A percentile compares a stretch with the other conserved stretches of the same genome.
phyloP scores from a whole-genome alignment of 2,888 invertebrate species.

The Idaea straminata region DNA sequence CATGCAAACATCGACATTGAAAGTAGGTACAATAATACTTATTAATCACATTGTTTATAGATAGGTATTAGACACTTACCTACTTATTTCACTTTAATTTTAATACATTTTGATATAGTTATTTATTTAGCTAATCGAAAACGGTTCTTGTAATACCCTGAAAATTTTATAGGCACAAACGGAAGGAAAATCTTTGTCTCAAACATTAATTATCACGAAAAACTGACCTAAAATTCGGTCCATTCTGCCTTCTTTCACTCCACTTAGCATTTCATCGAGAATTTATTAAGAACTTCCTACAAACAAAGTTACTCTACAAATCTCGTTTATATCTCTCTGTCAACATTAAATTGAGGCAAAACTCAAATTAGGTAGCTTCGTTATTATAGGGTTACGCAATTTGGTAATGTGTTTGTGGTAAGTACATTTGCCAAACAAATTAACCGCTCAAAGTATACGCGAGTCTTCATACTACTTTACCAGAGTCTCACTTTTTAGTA shows the following conservation, averaged over 20 bases:
- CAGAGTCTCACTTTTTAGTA: slow-evolving; percentile 24
- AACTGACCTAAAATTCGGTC: slow-evolving; percentile 11
- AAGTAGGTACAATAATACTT: too few relatives aligned
- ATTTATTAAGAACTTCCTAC: slow-evolving; percentile 13
- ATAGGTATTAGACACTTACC: too few relatives aligned
- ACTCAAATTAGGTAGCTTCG: slow-evolving; percentile 28
- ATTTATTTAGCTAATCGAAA: background rate
- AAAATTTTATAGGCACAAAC: background rate
- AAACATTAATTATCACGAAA: slow-evolving; percentile 8
- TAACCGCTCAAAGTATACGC: slow-evolving; percentile 8
- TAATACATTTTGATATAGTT: too few relatives aligned
- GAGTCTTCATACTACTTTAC: slow-evolving; percentile 13
- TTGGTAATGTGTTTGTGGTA: slow-evolving; percentile 28
- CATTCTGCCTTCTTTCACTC: slow-evolving; percentile 8
- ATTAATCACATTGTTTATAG: too few relatives aligned
- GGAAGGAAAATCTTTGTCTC: background rate
- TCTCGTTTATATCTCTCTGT: slow-evolving; percentile 25
- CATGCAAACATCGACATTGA: too few relatives aligned
- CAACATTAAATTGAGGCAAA: slow-evolving; percentile 37
- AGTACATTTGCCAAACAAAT: slow-evolving; percentile 29
- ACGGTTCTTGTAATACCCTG: background rate
- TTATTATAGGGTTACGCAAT: slow-evolving; percentile 14
- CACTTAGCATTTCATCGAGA: slow-evolving; percentile 13
- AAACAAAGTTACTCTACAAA: slow-evolving; percentile 20
- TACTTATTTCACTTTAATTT: too few relatives aligned